These are phyloP conservation scores for Hemibagrus wyckioides DNA, from an alignment of 2,113 vertebrate species.

Conservation along the genomic window DNA sequence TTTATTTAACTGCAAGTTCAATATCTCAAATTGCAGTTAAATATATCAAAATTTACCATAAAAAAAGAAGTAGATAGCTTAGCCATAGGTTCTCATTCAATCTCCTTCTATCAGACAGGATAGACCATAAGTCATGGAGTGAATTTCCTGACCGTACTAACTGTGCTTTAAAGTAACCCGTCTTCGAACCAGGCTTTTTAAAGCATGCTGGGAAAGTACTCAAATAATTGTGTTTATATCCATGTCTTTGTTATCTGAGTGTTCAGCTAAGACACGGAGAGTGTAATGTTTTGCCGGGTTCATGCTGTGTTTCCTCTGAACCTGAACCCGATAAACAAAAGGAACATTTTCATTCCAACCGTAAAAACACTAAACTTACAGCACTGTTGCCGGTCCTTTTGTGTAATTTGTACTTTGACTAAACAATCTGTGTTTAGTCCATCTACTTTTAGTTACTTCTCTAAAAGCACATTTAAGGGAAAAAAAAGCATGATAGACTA, in stretches of 20 bases:
- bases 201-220: conserved; percentile 5
- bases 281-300: not conserved
- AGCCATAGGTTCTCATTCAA: not conserved
- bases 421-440: not conserved
- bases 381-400: not conserved
- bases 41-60: too few relatives aligned
- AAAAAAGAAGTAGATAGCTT: not conserved
- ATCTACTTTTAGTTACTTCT: not conserved
- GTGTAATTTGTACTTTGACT: not conserved
- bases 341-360: not conserved
- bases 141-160: not conserved
- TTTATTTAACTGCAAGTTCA: not conserved
- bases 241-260: not conserved
- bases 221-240: not conserved
- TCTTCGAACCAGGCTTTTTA: not conserved
- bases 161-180: not conserved
- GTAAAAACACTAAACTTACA: not conserved
- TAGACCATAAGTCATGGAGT: not conserved
- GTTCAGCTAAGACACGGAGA: not conserved
- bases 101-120: not conserved
- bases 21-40: too few relatives aligned
- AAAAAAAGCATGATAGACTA: not conserved
- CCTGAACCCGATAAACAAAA: not conserved
- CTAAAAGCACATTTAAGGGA: not conserved
- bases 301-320: not conserved